Evolutionary conservation across 2,113 vertebrate genomes (phyloP).

Genomic region (Etheostoma spectabile): DNA sequence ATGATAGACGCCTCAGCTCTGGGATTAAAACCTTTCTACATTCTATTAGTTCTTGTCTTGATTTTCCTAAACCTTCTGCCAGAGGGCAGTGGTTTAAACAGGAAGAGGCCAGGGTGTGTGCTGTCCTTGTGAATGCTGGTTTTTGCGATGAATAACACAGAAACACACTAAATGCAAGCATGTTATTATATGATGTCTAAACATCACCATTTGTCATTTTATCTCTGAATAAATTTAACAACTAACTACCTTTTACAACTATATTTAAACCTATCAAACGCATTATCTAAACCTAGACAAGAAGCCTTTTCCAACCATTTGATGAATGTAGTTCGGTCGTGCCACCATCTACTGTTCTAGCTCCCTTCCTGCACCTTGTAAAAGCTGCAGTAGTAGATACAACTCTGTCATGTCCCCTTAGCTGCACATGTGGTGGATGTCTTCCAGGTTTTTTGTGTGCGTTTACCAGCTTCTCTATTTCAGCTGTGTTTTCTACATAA

Average conservation of each 20-base stretch:
- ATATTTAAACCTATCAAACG: background rate
- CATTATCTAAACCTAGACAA: background rate
- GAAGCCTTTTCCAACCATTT: background rate
- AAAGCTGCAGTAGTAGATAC: accelerated
- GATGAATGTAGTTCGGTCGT: background rate
- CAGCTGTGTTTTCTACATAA: background rate
- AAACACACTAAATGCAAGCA: background rate
- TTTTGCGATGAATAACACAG: background rate
- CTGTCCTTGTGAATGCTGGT: too few relatives aligned
- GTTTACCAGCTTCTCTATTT: background rate
- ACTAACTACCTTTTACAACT: background rate
- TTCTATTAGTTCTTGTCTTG: too few relatives aligned
- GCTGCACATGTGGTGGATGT: background rate
- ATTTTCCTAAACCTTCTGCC: too few relatives aligned
- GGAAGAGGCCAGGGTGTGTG: too few relatives aligned
- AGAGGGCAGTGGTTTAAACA: too few relatives aligned
- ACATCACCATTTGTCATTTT: background rate
- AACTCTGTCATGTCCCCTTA: background rate
- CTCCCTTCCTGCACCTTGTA: background rate
- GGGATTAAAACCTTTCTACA: too few relatives aligned
- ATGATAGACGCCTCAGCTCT: too few relatives aligned
- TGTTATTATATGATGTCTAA: background rate
- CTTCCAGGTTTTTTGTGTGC: constrained; percentile 17
- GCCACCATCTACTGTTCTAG: background rate
- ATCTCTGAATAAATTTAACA: background rate